A percentile compares a stretch with the other conserved stretches of the same genome.
Evolutionary conservation across 2,113 vertebrate species (phyloP).

Genomic region (Cryptoleucopteryx plumbea): DNA sequence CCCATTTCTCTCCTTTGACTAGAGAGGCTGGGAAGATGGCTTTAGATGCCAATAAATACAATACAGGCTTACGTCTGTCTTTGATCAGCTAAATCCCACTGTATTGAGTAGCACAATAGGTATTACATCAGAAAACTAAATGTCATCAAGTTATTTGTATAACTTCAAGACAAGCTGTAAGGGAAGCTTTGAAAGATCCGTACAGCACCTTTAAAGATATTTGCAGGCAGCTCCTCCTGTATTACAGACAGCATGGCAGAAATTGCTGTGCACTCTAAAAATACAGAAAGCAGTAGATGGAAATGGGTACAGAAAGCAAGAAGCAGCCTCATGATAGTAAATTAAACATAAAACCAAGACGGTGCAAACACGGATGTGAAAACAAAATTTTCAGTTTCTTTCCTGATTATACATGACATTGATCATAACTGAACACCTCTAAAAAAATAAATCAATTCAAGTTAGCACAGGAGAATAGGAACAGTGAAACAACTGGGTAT

Average conservation of each 20-base stretch:
- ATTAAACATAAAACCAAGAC: neutral
- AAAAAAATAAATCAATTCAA: neutral
- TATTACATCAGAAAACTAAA: neutral
- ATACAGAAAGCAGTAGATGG: neutral
- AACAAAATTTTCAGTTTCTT: neutral
- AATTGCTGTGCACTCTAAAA: neutral
- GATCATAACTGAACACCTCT: accelerated
- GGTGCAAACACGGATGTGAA: neutral
- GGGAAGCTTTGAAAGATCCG: neutral
- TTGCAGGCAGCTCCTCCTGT: neutral
- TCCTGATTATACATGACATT: neutral
- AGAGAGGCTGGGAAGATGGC: neutral
- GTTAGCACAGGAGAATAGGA: neutral
- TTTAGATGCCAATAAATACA: neutral
- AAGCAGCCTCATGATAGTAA: neutral
- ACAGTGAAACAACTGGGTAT: accelerated
- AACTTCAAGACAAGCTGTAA: neutral
- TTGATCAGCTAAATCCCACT: neutral
- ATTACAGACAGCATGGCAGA: neutral
- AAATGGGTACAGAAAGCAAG: neutral
- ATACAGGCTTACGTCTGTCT: neutral
- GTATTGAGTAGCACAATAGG: neutral
- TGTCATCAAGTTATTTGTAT: neutral
- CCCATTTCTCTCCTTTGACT: neutral
- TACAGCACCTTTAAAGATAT: neutral